Evolutionary conservation across 2,888 invertebrate genomes (phyloP), one percentile per base, ranked within the genome.

Genomic region (Uropetala carovei): DNA sequence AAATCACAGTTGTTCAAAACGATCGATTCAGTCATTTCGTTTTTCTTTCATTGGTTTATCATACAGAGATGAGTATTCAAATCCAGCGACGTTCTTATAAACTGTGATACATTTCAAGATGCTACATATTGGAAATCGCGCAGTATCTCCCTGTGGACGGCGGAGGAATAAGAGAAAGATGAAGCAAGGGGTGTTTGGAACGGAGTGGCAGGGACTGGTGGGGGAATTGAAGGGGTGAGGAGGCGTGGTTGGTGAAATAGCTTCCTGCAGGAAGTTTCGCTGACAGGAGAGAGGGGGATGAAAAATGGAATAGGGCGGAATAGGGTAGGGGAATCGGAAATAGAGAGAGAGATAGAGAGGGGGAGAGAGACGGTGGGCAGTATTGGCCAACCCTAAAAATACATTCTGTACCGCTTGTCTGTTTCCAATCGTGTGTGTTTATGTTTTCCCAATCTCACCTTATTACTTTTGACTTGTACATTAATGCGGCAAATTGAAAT

Each of bases 181-280:
- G 75, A 27, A 27, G 9, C 3, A 85, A 85, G 57, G 84, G 83
- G 30, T 27, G 30, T 13, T 13, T 16, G 14, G 18, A 84, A n/a
- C n/a, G 57, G 57, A 84, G 57, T n/a, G n/a, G n/a, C 18, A n/a
- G 84, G 11, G 75, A 27, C 75, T n/a, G 18, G 11, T 18, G 89
- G 30, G 16, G 22, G 27, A 27, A 60, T 64, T 68, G 86, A 30
- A 30, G 59, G 43, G 60, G 86, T 18, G 30, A 86, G 60, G 18
- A 30, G 89, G 89, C 89, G 89, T 89, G 89, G 89, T 89, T 60
- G 64, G 43, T 60, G 64, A 64, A 64, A 89, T 60, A 64, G 89
- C 89, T 89, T 89, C 89, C 89, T 89, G 43, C 64, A 89, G 89
- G 89, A 89, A 89, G 89, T 89, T 68, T 68, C 89, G 89, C 89